Evolutionary conservation across 2,113 vertebrate genomes (phyloP), one percentile per base, ranked within the genome.

Genomic region (Paralichthys olivaceus): DNA sequence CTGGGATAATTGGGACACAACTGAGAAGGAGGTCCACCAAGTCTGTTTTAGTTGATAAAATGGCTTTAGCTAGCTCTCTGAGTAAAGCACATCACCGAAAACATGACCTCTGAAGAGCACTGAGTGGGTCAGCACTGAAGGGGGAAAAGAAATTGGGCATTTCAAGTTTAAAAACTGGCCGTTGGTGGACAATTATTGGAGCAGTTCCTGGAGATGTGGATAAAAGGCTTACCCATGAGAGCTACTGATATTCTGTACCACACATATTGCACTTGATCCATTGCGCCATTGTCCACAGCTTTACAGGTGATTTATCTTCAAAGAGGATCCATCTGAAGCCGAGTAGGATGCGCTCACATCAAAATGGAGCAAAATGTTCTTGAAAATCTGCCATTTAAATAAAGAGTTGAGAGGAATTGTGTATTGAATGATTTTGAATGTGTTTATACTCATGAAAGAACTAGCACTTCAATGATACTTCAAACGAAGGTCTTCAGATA

Each of bases 1-100:
- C 80, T 32, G 51, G 71, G 89, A 92, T 95, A 95, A 95, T 94
- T 94, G 92, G 93, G 91, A 81, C 91, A 88, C 87, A 82, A 82
- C 90, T 79, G 87, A 88, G 83, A 84, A 84, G 89, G 91, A 88
- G 86, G 90, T 92, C 90, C 81, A 43, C 47, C 47, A 60, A 85
- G 81, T 87, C 84, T 86, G 88, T 87, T 90, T 85, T 53, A 88
- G 86, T 74, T 90, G 91, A 91, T 91, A 89, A 87, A 90, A 91
- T 87, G 88, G 87, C 90, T 93, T 89, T 89, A 82, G 83, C 63
- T 90, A 90, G 84, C 83, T 80, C 77, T 71, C 61, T 34, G 60
- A 80, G 60, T 66, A 68, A 89, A 72, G 67, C 76, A 62, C 81
- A 85, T 88, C 80, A 81, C 88, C 86, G 84, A 81, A 89, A 90